Percentiles rank a stretch among this genome's conserved stretches.
Evolutionary conservation across 2,113 vertebrate species (phyloP).

Genomic region (Tachycineta bicolor): DNA sequence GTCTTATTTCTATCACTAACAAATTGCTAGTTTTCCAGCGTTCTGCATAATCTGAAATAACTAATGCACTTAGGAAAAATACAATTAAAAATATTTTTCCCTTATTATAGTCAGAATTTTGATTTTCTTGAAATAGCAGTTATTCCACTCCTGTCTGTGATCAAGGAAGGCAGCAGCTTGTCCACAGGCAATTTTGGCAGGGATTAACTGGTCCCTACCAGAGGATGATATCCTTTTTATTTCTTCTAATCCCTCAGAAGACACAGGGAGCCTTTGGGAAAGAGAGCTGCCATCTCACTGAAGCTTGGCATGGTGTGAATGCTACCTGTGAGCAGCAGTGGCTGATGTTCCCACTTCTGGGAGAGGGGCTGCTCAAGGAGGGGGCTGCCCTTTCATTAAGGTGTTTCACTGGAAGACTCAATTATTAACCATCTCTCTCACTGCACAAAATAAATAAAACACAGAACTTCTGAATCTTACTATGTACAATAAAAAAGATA

Average conservation of each 20-base stretch:
- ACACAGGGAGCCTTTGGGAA: background rate
- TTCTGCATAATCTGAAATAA: background rate
- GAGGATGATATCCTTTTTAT: background rate
- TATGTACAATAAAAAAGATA: background rate
- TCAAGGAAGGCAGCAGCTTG: background rate
- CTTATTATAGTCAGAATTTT: background rate
- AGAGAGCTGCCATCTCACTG: background rate
- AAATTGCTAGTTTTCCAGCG: background rate
- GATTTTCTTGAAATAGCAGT: background rate
- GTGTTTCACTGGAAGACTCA: background rate
- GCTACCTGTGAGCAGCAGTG: background rate
- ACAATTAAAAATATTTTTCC: background rate
- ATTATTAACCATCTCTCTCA: background rate
- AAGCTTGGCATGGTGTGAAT: background rate
- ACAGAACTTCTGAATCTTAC: fast-evolving
- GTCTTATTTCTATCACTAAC: background rate
- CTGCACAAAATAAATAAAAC: background rate
- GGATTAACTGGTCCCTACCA: background rate
- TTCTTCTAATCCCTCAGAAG: background rate
- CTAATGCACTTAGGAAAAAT: background rate
- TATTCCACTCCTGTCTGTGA: background rate
- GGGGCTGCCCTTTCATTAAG: background rate
- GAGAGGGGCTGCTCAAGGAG: background rate
- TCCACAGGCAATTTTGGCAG: background rate
- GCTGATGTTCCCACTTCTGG: background rate